Conservation (phyloP, 1,140 invertebrate genomes). For the Ceratosolen fusciceps region DNA sequence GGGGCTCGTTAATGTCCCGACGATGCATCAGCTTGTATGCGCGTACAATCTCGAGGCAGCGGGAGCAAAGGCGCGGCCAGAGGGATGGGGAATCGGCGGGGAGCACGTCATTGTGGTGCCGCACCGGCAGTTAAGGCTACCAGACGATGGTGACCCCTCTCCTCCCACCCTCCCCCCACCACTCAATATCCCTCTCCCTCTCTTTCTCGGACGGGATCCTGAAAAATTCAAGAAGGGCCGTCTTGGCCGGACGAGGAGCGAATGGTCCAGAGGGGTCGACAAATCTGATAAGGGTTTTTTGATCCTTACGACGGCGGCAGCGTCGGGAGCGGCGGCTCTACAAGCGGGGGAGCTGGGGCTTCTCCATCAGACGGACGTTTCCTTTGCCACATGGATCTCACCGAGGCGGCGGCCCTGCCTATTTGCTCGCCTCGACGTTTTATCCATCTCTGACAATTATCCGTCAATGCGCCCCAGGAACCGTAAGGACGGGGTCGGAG, state of each 20-base stretch:
- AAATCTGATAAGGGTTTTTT: constrained; percentile 71
- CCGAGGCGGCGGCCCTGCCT: neutral
- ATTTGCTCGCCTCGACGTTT: constrained; percentile 37
- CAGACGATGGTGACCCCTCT: constrained; percentile 2
- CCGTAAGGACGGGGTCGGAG: neutral
- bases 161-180: constrained; percentile 19
- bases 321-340: constrained; percentile 2
- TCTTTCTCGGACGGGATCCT: constrained; percentile 52
- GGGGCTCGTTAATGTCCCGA: constrained; percentile 67
- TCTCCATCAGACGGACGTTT: constrained; percentile 15
- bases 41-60: neutral
- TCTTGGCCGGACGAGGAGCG: constrained; percentile 53
- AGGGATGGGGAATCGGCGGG: constrained; percentile 1
- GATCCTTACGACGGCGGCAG: constrained; percentile 57
- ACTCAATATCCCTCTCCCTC: constrained; percentile 51
- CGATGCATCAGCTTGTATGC: constrained; percentile 54
- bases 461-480: constrained; percentile 25
- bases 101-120: constrained; percentile 12
- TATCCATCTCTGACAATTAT: constrained; percentile 45
- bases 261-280: constrained; percentile 60
- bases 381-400: neutral
- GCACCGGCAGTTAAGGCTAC: neutral
- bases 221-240: too few relatives aligned
- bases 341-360: neutral
- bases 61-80: neutral